Base-by-base conservation (phyloP, 2,113 vertebrate species). In the Pandion haliaetus region DNA sequence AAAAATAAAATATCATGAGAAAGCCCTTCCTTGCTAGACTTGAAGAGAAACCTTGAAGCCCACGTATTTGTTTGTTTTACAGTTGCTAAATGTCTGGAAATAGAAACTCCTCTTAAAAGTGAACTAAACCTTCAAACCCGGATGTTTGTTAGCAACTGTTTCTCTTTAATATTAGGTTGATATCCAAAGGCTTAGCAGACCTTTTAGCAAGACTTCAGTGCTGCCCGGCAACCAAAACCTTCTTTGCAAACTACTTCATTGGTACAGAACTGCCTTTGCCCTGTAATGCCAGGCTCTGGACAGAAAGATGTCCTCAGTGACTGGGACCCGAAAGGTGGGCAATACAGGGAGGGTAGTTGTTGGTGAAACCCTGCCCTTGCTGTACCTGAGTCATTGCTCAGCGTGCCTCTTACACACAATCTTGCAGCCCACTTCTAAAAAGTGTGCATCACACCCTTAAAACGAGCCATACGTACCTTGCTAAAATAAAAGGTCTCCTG, bases 391-490 rank as follows among this genome's bases (percentile, higher is more conserved):
- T 14, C 10, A 5, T 20, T 40, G 11, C 17, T 83, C 31, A 52
- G 6, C 9, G 5, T 16, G 18, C 13, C 24, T 34, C 7, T n/a
- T 49, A 12, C 15, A 34, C 12, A 17, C 31, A 34, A 17, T 16
- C 19, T 42, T 14, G 17, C 8, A 65, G 40, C 11, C 70, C 5
- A 2, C 55, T 69, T 69, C 54, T 45, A 54, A 92, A 40, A 9
- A 63, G 9, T 2, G 2, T 0, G 0, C 9, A 59, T 54, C 42
- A n/a, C 25, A 32, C 20, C 29, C 23, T 45, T 32, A 17, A 50
- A 67, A n/a, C 14, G 69, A 80, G 3, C 31, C n/a, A 5, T 28
- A 31, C 0, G 0, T 8, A 42, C 36, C 42, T 62, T 45, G 8
- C 31, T 54, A 10, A 73, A 84, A 24, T 18, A 65, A 77, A 34